Base-by-base conservation (phyloP, 2,797 vertebrate species). In the Rhinella marina region DNA sequence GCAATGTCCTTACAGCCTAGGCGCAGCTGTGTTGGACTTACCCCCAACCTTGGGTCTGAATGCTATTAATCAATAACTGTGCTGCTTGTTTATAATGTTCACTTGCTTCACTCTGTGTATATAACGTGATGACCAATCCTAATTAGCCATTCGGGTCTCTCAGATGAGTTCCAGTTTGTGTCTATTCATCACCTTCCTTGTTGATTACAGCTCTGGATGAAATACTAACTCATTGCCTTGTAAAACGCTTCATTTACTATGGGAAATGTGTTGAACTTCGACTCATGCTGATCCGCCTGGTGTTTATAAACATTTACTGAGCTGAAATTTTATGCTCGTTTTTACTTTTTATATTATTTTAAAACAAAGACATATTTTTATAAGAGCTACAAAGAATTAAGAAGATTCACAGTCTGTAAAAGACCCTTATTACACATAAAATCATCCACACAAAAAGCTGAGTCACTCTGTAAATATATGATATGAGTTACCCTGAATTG, bases 221-320 rank as follows among this genome's bases (percentile, higher is more conserved):
- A 66, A 81, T 76, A 77, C 83, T 66, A 25, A 81, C 80, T 81
- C 77, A 66, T 61, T 86, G 83, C 83, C 87, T 85, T 85, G 77
- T 86, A 88, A 76, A 56, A 41, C 64, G 87, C 66, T 70, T 82
- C 87, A 88, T 88, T 88, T 85, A 76, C 77, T 29, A 48, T 12
- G 48, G 27, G 57, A 78, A 88, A 88, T 88, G 79, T 88, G 68
- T 52, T 85, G 32, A 76, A 61, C 75, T 56, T 62, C 13, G 25
- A 73, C 75, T 76, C 87, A 66, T 29, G 57, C 57, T 76, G 77
- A 57, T 52, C 87, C 68, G 80, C 64, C 73, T 64, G 82, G 23
- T 85, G 77, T 88, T 88, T 86, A 85, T 88, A 85, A 85, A 88
- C 77, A 76, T 57, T 52, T 41, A 72, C 9, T 77, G 48, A 25